A percentile compares a stretch with the other conserved stretches of the same genome.
phyloP scores from a whole-genome alignment of 2,888 invertebrate species.

The Nomada goodeniana region DNA sequence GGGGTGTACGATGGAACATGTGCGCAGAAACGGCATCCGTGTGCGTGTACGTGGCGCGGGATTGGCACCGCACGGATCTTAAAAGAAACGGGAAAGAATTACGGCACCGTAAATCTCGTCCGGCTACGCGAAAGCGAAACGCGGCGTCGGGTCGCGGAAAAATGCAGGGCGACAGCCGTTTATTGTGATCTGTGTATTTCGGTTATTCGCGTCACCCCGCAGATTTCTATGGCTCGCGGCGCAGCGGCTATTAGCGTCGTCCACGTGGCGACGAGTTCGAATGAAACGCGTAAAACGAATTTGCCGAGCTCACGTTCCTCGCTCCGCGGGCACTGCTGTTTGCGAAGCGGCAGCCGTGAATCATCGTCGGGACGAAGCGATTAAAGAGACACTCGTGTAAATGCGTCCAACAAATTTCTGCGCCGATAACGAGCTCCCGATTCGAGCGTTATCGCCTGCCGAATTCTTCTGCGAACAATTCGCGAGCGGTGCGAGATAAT shows the following conservation, averaged over 20 bases:
- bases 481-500: not conserved
- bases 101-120: constrained; percentile 58
- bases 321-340: constrained; percentile 14
- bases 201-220: constrained; percentile 48
- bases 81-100: constrained; percentile 59
- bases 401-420: constrained; percentile 8
- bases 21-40: constrained; percentile 2
- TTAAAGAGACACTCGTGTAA: constrained; percentile 23
- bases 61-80: constrained; percentile 29
- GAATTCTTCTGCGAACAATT: constrained; percentile 8
- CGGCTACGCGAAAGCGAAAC: constrained; percentile 48
- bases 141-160: constrained; percentile 25
- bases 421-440: constrained; percentile 2
- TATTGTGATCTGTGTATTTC: constrained; percentile 56
- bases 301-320: too few relatives aligned
- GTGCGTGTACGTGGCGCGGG: not conserved
- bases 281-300: not conserved
- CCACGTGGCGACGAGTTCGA: not conserved
- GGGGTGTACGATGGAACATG: constrained; percentile 36
- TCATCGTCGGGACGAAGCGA: constrained; percentile 1
- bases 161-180: constrained; percentile 49
- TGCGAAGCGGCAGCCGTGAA: constrained; percentile 13
- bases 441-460: not conserved
- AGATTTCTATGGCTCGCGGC: constrained; percentile 20
- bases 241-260: constrained; percentile 11